Conservation (phyloP, 2,888 invertebrate genomes). For the Tuta absoluta region DNA sequence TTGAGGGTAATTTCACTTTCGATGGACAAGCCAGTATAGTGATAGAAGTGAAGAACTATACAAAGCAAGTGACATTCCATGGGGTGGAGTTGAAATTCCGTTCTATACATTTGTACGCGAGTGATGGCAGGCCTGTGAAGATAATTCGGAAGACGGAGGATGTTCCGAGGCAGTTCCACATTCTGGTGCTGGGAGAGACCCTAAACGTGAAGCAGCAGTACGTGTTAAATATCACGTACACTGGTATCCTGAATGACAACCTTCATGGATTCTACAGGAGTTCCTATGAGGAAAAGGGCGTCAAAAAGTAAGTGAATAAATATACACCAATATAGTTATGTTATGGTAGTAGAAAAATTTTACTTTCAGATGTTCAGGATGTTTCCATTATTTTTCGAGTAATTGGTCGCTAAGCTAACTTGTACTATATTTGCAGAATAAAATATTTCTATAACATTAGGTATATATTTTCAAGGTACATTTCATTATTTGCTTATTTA, state of each 20-base stretch:
- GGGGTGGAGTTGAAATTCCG: conserved; percentile 85
- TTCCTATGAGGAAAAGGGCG: conserved; percentile 86
- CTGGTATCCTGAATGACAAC: conserved; percentile 87
- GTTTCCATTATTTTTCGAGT: too few relatives aligned
- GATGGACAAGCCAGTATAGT: conserved; percentile 85
- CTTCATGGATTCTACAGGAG: conserved; percentile 92
- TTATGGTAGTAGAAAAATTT: too few relatives aligned
- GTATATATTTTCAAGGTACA: too few relatives aligned
- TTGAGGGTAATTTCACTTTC: conserved; percentile 89
- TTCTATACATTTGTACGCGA: conserved; percentile 77
- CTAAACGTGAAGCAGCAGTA: conserved; percentile 83
- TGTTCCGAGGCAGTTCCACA: conserved; percentile 85
- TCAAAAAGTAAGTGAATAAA: conserved; percentile 82
- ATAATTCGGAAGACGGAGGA: conserved; percentile 76
- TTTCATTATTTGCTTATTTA: not conserved
- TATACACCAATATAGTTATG: too few relatives aligned
- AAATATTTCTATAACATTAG: too few relatives aligned
- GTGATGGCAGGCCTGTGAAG: conserved; percentile 53
- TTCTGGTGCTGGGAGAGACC: conserved; percentile 82
- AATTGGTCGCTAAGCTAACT: too few relatives aligned
- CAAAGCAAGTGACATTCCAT: conserved; percentile 87
- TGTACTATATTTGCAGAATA: too few relatives aligned
- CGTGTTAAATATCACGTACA: conserved; percentile 85
- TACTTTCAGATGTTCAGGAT: too few relatives aligned
- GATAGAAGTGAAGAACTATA: conserved; percentile 82